Percentiles rank a stretch among this genome's conserved stretches.
Evolutionary conservation across 1,140 invertebrate species (phyloP).

Genomic region (Caerostris darwini): DNA sequence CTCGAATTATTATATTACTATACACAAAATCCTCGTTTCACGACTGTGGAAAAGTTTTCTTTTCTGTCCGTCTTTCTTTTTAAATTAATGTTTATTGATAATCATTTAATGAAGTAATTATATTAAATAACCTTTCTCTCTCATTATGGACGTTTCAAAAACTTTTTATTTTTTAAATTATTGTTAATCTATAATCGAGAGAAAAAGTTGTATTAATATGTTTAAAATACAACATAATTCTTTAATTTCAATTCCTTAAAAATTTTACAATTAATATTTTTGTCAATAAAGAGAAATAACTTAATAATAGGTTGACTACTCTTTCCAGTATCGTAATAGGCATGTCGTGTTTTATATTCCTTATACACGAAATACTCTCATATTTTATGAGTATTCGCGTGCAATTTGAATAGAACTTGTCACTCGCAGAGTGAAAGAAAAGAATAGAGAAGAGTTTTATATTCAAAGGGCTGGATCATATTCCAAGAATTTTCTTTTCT

Average conservation of each 20-base stretch:
- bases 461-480: neutral
- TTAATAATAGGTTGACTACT: neutral
- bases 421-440: neutral
- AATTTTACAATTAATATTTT: neutral
- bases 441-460: conserved; percentile 40
- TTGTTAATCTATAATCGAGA: too few species aligned
- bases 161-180: too few species aligned
- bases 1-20: too few species aligned
- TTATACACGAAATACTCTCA: conserved; percentile 2
- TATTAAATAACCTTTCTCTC: neutral
- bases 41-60: too few species aligned
- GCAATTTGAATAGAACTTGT: conserved; percentile 29
- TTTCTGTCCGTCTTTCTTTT: too few species aligned
- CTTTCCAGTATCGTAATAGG: neutral
- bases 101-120: neutral
- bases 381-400: conserved; percentile 37
- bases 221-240: neutral
- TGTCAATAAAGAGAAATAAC: neutral
- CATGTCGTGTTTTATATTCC: neutral
- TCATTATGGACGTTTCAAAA: neutral
- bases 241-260: neutral
- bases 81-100: neutral
- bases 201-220: too few species aligned
- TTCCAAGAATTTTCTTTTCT: conserved; percentile 18
- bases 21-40: too few species aligned